These are phyloP conservation scores for Drosophila pruinosa DNA, from an alignment of 1,140 invertebrate species.

Conservation along the genomic window DNA sequence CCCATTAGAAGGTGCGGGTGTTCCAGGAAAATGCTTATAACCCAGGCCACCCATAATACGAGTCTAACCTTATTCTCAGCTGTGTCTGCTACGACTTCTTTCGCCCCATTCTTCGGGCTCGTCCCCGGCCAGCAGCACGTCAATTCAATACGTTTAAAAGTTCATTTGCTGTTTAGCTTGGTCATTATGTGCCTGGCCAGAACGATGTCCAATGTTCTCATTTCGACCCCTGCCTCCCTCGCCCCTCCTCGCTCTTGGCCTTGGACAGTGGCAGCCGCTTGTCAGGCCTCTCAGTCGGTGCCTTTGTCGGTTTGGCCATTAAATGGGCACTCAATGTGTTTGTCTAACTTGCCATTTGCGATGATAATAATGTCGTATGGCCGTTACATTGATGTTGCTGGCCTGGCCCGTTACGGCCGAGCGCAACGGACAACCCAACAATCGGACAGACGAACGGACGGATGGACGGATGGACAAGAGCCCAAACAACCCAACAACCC, in stretches of 20 bases:
- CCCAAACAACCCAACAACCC: conserved; percentile 5
- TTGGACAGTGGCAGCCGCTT: conserved; percentile 4
- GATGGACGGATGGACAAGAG: not conserved
- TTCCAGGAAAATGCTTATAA: not conserved
- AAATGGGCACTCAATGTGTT: conserved; percentile 80
- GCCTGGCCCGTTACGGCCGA: conserved; percentile 37
- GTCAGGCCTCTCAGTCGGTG: conserved; percentile 18
- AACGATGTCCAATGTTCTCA: conserved; percentile 37
- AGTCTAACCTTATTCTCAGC: conserved; percentile 1
- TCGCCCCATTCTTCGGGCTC: not conserved
- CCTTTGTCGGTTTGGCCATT: conserved; percentile 57
- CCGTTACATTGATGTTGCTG: conserved; percentile 70
- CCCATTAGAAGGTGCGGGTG: conserved; percentile 24
- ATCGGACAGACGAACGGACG: not conserved
- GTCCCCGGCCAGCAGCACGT: conserved; percentile 28
- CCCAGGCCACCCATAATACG: too few relatives aligned
- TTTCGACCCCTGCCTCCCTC: not conserved
- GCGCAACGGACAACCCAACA: conserved; percentile 3
- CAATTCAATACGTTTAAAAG: conserved; percentile 80
- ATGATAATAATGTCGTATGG: conserved; percentile 81
- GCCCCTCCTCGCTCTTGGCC: not conserved
- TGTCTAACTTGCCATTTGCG: conserved; percentile 80
- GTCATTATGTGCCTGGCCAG: conserved; percentile 74
- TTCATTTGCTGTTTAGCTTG: conserved; percentile 79
- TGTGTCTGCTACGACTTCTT: not conserved